phyloP scores from a whole-genome alignment of 2,888 invertebrate genomes.

The Rhodophaea formosa region DNA sequence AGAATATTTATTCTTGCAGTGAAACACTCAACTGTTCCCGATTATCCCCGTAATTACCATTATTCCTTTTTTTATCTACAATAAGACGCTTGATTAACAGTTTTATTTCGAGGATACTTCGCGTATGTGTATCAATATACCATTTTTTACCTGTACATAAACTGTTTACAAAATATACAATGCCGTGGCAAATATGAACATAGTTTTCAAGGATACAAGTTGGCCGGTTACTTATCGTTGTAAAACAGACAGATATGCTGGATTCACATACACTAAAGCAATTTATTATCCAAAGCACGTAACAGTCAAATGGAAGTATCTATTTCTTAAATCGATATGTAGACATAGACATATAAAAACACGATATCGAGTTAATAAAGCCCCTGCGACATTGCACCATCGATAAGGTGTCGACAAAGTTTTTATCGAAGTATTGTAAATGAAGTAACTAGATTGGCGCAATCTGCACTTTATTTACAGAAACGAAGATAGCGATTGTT shows the following conservation, averaged over 20 bases:
- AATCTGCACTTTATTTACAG: too few relatives aligned
- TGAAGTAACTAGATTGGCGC: too few relatives aligned
- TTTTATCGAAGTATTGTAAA: too few relatives aligned
- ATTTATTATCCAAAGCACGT: neutral
- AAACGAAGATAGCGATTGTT: too few relatives aligned
- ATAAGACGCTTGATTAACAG: neutral
- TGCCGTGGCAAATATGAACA: conserved; percentile 31
- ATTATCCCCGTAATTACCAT: too few relatives aligned
- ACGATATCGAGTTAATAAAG: conserved; percentile 24
- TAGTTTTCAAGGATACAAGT: conserved; percentile 34
- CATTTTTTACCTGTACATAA: conserved; percentile 41
- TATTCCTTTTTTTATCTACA: too few relatives aligned
- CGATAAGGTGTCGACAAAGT: too few relatives aligned
- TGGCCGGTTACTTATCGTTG: conserved; percentile 48
- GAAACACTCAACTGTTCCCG: too few relatives aligned
- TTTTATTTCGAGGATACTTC: neutral
- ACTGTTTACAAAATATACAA: conserved; percentile 51
- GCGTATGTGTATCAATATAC: neutral
- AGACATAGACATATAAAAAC: conserved; percentile 19
- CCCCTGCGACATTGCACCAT: too few relatives aligned
- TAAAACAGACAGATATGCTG: conserved; percentile 13
- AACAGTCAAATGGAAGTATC: conserved; percentile 6
- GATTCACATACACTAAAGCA: conserved; percentile 4
- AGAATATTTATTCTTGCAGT: too few relatives aligned
- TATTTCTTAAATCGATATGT: conserved; percentile 15